phyloP scores from a whole-genome alignment of 2,113 vertebrate genomes.

The Phyllopteryx taeniolatus region DNA sequence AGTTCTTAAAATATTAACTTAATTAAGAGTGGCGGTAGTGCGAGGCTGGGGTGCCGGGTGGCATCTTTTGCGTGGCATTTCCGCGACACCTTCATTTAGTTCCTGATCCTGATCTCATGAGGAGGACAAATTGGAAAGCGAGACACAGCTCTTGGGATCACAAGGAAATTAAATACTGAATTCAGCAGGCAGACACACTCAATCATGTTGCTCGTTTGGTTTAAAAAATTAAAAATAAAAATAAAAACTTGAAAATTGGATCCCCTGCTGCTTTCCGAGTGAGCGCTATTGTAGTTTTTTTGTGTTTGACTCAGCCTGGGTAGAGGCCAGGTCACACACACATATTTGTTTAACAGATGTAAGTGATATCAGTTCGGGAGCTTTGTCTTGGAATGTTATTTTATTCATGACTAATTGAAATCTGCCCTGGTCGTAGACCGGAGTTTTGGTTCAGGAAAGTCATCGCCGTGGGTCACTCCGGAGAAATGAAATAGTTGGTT shows the following conservation, averaged over 20 bases:
- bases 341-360: neutral
- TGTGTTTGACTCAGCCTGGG: slow-evolving; percentile 47
- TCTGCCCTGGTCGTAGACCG: neutral
- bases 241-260: slow-evolving; percentile 53
- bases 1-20: no score
- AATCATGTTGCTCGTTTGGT: slow-evolving; percentile 55
- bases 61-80: no score
- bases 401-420: neutral
- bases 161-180: slow-evolving; percentile 67
- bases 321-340: slow-evolving; percentile 16
- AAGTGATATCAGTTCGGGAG: neutral
- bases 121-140: slow-evolving; percentile 59
- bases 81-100: slow-evolving; percentile 38
- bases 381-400: neutral
- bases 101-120: slow-evolving; percentile 47
- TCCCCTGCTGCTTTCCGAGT: slow-evolving; percentile 53
- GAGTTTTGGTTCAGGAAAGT: neutral
- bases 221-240: slow-evolving; percentile 31
- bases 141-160: slow-evolving; percentile 57
- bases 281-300: slow-evolving; percentile 38
- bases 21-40: no score
- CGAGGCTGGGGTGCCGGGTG: no score
- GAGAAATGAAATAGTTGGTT: neutral
- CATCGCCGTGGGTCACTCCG: neutral
- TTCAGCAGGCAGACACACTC: slow-evolving; percentile 56